phyloP scores from a whole-genome alignment of 2,888 invertebrate genomes.

The Holacanthella duospinosa region DNA sequence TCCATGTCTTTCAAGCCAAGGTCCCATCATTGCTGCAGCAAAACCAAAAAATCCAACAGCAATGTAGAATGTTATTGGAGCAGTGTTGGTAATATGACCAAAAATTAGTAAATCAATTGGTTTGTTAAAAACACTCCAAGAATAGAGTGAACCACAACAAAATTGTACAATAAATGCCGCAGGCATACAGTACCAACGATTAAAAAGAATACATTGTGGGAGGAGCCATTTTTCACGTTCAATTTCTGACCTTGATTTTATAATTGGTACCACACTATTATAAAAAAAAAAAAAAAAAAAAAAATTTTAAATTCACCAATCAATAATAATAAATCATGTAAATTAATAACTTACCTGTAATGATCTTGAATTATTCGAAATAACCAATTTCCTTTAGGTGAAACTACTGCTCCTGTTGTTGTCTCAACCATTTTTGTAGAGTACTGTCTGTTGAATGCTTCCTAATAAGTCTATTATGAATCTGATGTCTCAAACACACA shows the following conservation, averaged over 20 bases:
- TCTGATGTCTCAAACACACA: too few species aligned
- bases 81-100: conserved; percentile 20
- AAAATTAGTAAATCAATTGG: conserved; percentile 29
- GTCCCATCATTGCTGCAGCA: conserved; percentile 30
- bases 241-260: conserved; percentile 7
- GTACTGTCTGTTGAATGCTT: too few species aligned
- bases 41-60: conserved; percentile 27
- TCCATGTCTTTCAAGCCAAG: conserved; percentile 32
- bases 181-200: conserved; percentile 29
- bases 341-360: neutral
- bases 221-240: conserved; percentile 14
- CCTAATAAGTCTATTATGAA: too few species aligned
- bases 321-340: neutral
- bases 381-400: neutral
- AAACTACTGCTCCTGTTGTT: too few species aligned
- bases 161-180: conserved; percentile 31
- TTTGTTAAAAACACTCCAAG: conserved; percentile 35
- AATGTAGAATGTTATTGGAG: conserved; percentile 35
- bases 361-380: conserved; percentile 6
- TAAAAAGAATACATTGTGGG: conserved; percentile 16
- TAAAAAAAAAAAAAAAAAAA: neutral
- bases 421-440: too few species aligned
- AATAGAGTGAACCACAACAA: conserved; percentile 31
- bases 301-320: neutral
- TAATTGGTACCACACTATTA: neutral